Evolutionary conservation across 2,113 vertebrate genomes (phyloP).

Genomic region (Pycnonotus jocosus): DNA sequence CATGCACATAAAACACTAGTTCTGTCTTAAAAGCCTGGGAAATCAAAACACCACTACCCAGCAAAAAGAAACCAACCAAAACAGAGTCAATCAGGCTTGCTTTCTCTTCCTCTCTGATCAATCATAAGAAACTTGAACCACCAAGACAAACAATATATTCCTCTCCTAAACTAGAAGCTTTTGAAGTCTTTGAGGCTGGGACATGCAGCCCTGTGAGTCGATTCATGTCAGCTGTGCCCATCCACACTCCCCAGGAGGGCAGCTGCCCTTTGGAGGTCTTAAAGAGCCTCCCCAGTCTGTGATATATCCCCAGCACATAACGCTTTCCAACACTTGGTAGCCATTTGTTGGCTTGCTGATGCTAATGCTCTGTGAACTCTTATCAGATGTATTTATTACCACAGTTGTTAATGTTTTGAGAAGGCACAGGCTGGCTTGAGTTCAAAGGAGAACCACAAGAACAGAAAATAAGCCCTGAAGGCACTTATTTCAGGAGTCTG

Average conservation of each 20-base stretch:
- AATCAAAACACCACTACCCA: background rate
- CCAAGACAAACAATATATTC: background rate
- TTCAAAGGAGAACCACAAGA: slow-evolving; percentile 27
- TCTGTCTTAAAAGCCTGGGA: background rate
- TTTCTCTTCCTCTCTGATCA: background rate
- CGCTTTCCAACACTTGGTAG: background rate
- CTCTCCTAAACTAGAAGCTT: background rate
- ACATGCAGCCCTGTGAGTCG: background rate
- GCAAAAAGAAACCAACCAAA: background rate
- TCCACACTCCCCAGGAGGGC: background rate
- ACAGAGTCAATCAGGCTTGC: background rate
- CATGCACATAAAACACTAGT: background rate
- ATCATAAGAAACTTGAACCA: background rate
- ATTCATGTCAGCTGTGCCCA: background rate
- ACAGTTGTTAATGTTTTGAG: background rate
- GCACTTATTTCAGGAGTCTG: background rate
- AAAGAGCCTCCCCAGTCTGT: background rate
- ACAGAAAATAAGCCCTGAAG: background rate
- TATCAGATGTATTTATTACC: slow-evolving; percentile 32
- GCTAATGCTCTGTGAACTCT: slow-evolving; percentile 5
- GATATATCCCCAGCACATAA: background rate
- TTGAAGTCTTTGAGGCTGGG: background rate
- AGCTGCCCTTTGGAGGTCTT: background rate
- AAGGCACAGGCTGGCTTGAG: background rate
- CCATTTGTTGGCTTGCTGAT: slow-evolving; percentile 5